A percentile compares a stretch with the other conserved stretches of the same genome.
These are phyloP conservation scores for Tiaroga cobitis DNA, from an alignment of 2,797 vertebrate species.

Conservation along the genomic window DNA sequence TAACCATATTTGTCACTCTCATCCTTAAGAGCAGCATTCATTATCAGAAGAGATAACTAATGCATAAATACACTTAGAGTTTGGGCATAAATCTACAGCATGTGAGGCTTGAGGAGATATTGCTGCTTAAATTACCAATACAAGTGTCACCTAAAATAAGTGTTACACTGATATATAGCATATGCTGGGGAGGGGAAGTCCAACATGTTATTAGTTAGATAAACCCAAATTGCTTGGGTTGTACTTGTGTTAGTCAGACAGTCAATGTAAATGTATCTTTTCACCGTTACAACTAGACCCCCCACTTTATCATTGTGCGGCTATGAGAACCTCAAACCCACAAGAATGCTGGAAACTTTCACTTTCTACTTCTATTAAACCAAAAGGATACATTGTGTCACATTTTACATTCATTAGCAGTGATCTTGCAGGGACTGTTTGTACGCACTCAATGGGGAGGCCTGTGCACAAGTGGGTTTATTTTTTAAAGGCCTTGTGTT, in stretches of 20 bases:
- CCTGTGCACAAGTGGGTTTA: conserved; percentile 60
- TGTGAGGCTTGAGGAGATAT: conserved; percentile 18
- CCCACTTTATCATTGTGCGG: conserved; percentile 22
- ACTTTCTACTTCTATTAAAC: conserved; percentile 37
- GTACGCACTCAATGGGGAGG: conserved; percentile 54
- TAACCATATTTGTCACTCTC: conserved; percentile 50
- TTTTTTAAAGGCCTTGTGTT: conserved; percentile 64
- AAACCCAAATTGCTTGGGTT: conserved; percentile 31
- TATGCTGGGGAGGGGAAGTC: conserved; percentile 24
- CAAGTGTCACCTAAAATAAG: conserved; percentile 42
- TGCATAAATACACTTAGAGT: conserved; percentile 57
- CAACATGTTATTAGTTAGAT: conserved; percentile 29
- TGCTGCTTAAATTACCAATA: conserved; percentile 45
- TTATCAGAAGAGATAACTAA: conserved; percentile 51
- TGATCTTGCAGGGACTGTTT: conserved; percentile 52
- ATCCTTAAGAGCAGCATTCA: conserved; percentile 23
- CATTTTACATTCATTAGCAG: conserved; percentile 58
- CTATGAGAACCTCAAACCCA: conserved; percentile 24
- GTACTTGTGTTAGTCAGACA: conserved; percentile 12
- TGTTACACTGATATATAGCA: conserved; percentile 43
- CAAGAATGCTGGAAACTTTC: conserved; percentile 36
- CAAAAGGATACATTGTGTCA: conserved; percentile 48
- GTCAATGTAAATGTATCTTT: conserved; percentile 37
- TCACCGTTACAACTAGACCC: conserved; percentile 21
- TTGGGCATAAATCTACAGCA: conserved; percentile 61